phyloP scores from a whole-genome alignment of 2,113 vertebrate genomes.

The Lontra canadensis region DNA sequence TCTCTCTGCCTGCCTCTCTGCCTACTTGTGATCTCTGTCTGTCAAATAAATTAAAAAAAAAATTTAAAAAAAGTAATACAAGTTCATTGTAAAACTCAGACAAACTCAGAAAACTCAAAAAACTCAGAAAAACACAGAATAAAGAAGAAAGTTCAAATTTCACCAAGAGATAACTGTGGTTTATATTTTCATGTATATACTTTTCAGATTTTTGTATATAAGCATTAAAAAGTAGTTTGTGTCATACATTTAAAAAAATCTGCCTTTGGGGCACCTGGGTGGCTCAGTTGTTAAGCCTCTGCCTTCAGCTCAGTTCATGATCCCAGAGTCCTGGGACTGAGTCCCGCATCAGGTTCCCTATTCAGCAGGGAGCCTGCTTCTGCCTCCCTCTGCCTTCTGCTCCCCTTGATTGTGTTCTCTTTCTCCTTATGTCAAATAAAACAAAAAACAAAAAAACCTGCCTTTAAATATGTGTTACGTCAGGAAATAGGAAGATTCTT shows the following conservation, averaged over 20 bases:
- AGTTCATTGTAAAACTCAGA: constrained; percentile 20
- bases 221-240: background rate
- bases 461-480: background rate
- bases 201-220: background rate
- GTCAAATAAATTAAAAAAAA: too few relatives aligned
- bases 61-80: constrained; percentile 22
- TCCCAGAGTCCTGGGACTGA: too few relatives aligned
- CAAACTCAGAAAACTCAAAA: background rate
- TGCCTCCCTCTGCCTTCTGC: too few relatives aligned
- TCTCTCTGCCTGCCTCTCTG: too few relatives aligned
- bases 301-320: too few relatives aligned
- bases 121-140: background rate
- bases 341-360: too few relatives aligned
- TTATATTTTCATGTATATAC: background rate
- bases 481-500: constrained; percentile 42
- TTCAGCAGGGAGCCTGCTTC: too few relatives aligned
- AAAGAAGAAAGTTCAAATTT: background rate
- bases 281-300: too few relatives aligned
- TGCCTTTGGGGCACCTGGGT: background rate
- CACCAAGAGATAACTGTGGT: background rate
- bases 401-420: too few relatives aligned
- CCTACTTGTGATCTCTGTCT: too few relatives aligned
- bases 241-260: background rate
- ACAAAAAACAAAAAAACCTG: background rate
- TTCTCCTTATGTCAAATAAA: too few relatives aligned